These are phyloP conservation scores for Ictalurus furcatus DNA, from an alignment of 2,113 vertebrate species.

Conservation along the genomic window DNA sequence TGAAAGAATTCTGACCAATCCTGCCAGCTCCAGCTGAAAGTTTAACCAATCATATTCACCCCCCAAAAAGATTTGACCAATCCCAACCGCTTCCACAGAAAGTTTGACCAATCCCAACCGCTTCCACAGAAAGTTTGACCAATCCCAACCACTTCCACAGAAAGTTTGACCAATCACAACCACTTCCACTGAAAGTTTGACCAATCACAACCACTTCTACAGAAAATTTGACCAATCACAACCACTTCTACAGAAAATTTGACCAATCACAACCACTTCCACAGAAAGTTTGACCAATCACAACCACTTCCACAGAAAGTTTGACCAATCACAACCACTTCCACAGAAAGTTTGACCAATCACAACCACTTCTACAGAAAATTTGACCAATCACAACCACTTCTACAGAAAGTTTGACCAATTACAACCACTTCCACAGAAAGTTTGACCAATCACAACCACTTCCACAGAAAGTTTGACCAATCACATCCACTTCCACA, in stretches of 20 bases:
- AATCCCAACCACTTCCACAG: not conserved
- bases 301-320: not conserved
- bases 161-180: too few relatives aligned
- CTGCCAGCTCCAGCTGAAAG: too few relatives aligned
- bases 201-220: not conserved
- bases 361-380: too few relatives aligned
- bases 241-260: too few relatives aligned
- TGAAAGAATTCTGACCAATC: not conserved
- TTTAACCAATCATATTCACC: too few relatives aligned
- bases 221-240: not conserved
- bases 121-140: not conserved
- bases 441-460: too few relatives aligned
- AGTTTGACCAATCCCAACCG: not conserved
- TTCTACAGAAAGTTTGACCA: not conserved
- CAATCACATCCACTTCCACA: too few relatives aligned
- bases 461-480: too few relatives aligned
- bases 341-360: not conserved
- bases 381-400: not conserved
- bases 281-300: not conserved
- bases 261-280: not conserved
- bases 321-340: not conserved
- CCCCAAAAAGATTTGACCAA: not conserved
- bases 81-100: not conserved
- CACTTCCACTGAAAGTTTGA: not conserved
- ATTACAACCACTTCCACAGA: too few relatives aligned